Evolutionary conservation across 64 coral and sea anemone genomes (phyloP).

Genomic region (Trachythela sp.): DNA sequence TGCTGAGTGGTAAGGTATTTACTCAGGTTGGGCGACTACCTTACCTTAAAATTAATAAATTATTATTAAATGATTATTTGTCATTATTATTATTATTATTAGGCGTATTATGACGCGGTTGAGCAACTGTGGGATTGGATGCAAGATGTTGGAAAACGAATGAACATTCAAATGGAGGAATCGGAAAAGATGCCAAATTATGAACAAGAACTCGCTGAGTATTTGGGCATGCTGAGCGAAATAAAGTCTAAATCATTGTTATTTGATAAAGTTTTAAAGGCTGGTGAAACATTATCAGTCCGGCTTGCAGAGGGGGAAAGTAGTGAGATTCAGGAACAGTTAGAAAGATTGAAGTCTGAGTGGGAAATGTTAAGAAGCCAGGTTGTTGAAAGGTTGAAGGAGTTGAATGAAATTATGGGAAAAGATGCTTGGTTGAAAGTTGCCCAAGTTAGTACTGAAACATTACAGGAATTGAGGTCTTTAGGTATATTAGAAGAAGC

Average conservation of each 20-base stretch:
- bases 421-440: not conserved
- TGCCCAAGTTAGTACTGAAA: not conserved
- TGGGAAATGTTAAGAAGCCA: not conserved
- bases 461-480: not conserved
- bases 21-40: too few relatives aligned
- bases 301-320: not conserved
- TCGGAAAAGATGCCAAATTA: not conserved
- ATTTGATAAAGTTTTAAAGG: not conserved
- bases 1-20: too few relatives aligned
- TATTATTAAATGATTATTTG: too few relatives aligned
- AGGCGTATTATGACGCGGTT: not conserved
- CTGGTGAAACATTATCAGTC: not conserved
- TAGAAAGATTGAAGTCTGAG: not conserved
- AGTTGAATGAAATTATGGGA: not conserved
- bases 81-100: too few relatives aligned
- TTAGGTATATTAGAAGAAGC: not conserved
- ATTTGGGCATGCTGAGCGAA: not conserved
- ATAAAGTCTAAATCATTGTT: not conserved
- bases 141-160: not conserved
- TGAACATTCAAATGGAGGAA: not conserved
- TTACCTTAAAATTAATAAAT: too few relatives aligned
- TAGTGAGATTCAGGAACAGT: not conserved
- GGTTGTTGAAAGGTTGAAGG: not conserved
- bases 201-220: not conserved
- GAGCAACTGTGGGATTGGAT: conserved; percentile 3